A percentile compares a stretch with the other conserved stretches of the same genome.
These are phyloP conservation scores for Lumbricus terrestris DNA, from an alignment of 2,888 invertebrate species.

Conservation along the genomic window DNA sequence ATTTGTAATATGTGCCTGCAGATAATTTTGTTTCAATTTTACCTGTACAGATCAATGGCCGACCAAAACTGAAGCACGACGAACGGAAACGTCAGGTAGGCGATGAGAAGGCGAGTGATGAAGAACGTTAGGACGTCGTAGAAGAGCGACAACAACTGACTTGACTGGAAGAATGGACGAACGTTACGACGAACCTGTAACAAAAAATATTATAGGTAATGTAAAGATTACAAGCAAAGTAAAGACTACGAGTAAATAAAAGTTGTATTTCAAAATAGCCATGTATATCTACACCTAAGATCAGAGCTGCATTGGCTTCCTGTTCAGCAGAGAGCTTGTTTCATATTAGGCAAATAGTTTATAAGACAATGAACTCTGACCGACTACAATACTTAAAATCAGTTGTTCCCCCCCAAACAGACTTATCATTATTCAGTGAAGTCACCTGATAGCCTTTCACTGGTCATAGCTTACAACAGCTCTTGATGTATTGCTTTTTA, in stretches of 20 bases:
- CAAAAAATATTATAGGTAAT: slow-evolving; percentile 7
- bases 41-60: slow-evolving; percentile 77
- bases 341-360: no score
- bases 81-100: slow-evolving; percentile 88
- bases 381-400: no score
- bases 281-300: no score
- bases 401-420: no score
- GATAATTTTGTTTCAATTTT: slow-evolving; percentile 57
- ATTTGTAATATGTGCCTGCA: neutral
- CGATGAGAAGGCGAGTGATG: slow-evolving; percentile 79
- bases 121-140: slow-evolving; percentile 82
- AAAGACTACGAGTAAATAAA: neutral
- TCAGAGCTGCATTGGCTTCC: no score
- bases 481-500: no score
- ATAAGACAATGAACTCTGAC: no score
- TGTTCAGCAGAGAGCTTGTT: no score
- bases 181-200: slow-evolving; percentile 75
- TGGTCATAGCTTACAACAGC: no score
- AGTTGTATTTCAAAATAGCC: neutral
- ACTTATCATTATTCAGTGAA: no score
- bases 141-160: slow-evolving; percentile 51
- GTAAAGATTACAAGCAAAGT: neutral
- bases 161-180: slow-evolving; percentile 72
- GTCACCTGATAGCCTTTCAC: no score
- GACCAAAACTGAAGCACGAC: slow-evolving; percentile 81